Conservation (phyloP, 2,888 invertebrate genomes). For the Petrolisthes cinctipes region DNA sequence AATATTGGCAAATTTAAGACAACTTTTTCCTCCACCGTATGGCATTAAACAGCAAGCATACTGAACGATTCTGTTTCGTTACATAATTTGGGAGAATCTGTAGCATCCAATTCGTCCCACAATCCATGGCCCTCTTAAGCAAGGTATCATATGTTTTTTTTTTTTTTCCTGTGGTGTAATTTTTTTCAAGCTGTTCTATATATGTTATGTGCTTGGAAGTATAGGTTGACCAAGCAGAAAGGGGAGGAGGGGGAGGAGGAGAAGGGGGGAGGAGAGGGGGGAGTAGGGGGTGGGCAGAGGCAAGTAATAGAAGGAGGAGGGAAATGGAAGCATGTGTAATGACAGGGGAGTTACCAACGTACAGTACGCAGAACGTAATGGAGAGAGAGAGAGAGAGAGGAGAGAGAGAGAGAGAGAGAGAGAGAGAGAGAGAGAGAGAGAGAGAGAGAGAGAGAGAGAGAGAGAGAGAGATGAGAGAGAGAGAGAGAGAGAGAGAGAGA, state of each 20-base stretch:
- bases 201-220: background rate
- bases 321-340: background rate
- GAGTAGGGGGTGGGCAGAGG: background rate
- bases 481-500: background rate
- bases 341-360: background rate
- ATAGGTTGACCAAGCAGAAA: background rate
- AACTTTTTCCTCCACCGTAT: too few relatives aligned
- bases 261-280: background rate
- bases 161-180: too few relatives aligned
- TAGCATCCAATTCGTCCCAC: too few relatives aligned
- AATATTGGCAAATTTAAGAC: too few relatives aligned
- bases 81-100: too few relatives aligned
- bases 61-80: too few relatives aligned
- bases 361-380: background rate
- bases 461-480: background rate
- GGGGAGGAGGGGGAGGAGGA: background rate
- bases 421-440: background rate
- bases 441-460: background rate
- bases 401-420: background rate
- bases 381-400: background rate
- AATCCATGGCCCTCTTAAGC: too few relatives aligned
- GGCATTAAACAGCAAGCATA: too few relatives aligned
- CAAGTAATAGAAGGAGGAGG: background rate
- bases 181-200: too few relatives aligned
- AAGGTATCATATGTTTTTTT: too few relatives aligned